These are phyloP conservation scores for Neopelma chrysocephalum DNA, from an alignment of 2,797 vertebrate species.

Conservation along the genomic window DNA sequence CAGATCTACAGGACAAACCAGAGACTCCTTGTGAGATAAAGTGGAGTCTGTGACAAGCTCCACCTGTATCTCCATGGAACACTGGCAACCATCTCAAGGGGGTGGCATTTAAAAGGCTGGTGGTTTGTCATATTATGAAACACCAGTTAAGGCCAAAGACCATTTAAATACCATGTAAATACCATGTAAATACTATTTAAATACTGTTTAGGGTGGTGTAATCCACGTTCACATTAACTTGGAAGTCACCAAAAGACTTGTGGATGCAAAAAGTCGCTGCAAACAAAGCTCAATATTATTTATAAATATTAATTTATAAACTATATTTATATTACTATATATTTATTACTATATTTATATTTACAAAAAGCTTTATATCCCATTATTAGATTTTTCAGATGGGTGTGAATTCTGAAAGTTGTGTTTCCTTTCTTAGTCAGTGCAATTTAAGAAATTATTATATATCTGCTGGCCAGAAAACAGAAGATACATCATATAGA, in stretches of 20 bases:
- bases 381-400: not conserved
- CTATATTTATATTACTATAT: too few species aligned
- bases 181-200: too few species aligned
- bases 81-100: not conserved
- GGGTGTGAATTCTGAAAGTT: not conserved
- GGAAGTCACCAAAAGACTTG: not conserved
- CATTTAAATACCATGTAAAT: not conserved
- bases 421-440: not conserved
- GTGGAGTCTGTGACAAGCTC: not conserved
- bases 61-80: fast-evolving
- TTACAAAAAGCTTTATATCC: not conserved
- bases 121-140: fast-evolving
- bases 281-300: not conserved
- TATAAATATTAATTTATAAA: too few species aligned
- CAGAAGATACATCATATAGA: too few species aligned
- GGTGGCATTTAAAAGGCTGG: fast-evolving
- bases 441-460: not conserved
- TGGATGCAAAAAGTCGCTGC: not conserved
- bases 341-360: too few species aligned
- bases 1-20: fast-evolving
- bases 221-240: fast-evolving
- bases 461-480: not conserved
- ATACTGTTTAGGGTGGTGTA: not conserved
- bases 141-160: not conserved
- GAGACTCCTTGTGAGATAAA: not conserved